phyloP scores from a whole-genome alignment of 2,113 vertebrate species.

The Heterotilapia buettikoferi region DNA sequence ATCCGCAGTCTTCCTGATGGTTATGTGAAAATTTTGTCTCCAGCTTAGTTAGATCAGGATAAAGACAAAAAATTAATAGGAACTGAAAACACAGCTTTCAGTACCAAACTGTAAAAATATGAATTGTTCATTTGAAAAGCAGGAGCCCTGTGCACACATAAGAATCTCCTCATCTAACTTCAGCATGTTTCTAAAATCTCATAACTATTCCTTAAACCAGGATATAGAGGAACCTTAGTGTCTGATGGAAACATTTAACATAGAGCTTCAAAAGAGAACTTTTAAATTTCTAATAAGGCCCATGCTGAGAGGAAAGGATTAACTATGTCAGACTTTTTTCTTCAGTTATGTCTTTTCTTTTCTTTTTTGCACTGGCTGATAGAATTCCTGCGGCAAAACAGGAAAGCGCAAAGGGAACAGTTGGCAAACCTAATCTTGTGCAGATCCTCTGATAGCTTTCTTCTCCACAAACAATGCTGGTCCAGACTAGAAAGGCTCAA shows the following conservation, averaged over 20 bases:
- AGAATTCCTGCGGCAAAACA: conserved; percentile 86
- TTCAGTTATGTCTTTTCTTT: conserved; percentile 63
- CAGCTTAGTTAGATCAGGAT: background rate
- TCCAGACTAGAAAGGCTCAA: conserved; percentile 52
- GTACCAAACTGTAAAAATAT: background rate
- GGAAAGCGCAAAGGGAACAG: conserved; percentile 81
- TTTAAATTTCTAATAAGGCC: background rate
- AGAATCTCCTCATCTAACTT: background rate
- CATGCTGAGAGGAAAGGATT: conserved; percentile 69
- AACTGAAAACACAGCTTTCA: background rate
- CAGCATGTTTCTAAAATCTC: background rate
- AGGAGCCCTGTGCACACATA: background rate
- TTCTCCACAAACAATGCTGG: conserved; percentile 77
- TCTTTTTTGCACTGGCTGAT: conserved; percentile 65
- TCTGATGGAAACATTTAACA: background rate
- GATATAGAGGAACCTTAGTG: background rate
- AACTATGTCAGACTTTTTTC: conserved; percentile 71
- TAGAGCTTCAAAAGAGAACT: background rate
- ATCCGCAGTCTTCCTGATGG: background rate
- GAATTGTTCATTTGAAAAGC: background rate
- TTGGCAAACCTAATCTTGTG: conserved; percentile 80
- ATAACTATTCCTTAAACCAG: background rate
- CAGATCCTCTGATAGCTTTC: conserved; percentile 85
- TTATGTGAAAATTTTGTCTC: background rate
- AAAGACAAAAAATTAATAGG: background rate